A percentile compares a stretch with the other conserved stretches of the same genome.
Evolutionary conservation across 1,140 invertebrate genomes (phyloP).

Genomic region (Drosophila subpulchrella): DNA sequence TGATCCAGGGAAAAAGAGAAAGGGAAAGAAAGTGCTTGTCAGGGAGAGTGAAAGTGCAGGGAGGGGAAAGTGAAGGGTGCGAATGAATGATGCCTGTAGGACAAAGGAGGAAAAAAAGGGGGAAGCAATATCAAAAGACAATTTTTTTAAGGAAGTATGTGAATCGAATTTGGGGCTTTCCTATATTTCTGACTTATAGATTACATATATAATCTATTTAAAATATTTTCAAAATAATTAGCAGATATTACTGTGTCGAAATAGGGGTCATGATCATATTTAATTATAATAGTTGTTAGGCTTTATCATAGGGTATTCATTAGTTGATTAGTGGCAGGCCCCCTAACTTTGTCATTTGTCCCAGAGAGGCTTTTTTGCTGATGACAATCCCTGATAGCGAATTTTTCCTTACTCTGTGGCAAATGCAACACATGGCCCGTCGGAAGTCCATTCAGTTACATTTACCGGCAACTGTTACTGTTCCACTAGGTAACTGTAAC

Average conservation of each 20-base stretch:
- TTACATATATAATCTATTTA: no score
- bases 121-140: neutral
- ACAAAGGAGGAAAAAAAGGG: neutral
- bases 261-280: no score
- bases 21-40: neutral
- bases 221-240: no score
- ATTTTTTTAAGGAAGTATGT: no score
- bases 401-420: neutral
- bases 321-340: neutral
- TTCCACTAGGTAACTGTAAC: constrained; percentile 34
- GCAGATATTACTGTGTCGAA: no score
- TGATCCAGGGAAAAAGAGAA: neutral
- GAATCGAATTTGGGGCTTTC: no score
- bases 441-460: constrained; percentile 36
- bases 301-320: neutral
- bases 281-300: neutral
- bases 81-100: neutral
- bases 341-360: neutral
- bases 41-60: neutral
- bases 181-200: no score
- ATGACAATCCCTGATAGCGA: constrained; percentile 9
- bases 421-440: constrained; percentile 33
- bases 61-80: neutral
- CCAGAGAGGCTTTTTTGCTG: neutral
- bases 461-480: constrained; percentile 6